These are phyloP conservation scores for Liasis olivaceus DNA, from an alignment of 2,797 vertebrate genomes.

Conservation along the genomic window DNA sequence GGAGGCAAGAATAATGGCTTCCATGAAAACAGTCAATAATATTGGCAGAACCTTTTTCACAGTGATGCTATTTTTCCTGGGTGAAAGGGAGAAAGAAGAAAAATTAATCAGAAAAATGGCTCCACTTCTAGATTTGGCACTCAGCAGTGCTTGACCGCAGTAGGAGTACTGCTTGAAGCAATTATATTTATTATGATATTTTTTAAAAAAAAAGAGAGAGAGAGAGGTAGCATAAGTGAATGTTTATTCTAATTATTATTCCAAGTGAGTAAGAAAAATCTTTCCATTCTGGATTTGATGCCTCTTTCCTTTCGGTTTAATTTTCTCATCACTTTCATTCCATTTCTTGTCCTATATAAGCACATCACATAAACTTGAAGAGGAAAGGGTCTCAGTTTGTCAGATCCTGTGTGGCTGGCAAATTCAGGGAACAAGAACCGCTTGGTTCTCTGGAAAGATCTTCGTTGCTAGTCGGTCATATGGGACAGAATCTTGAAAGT, in stretches of 20 bases:
- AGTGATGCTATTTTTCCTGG: background rate
- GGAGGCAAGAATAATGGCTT: background rate
- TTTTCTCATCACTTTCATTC: background rate
- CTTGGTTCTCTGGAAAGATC: too few species aligned
- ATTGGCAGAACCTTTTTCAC: background rate
- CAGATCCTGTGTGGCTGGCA: too few species aligned
- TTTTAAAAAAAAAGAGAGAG: conserved; percentile 38
- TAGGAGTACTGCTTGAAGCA: conserved; percentile 46
- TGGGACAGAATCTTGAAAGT: too few species aligned
- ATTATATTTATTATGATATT: conserved; percentile 39
- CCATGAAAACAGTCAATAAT: background rate
- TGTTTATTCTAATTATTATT: conserved; percentile 51
- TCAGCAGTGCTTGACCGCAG: conserved; percentile 38
- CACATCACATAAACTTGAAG: background rate
- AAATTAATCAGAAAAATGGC: background rate
- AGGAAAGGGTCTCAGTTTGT: background rate
- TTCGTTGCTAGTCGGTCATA: too few species aligned
- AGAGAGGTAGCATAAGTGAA: conserved; percentile 48
- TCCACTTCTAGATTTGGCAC: conserved; percentile 41
- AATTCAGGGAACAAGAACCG: too few species aligned
- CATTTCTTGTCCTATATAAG: background rate
- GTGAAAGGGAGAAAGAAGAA: background rate
- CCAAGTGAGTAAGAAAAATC: conserved; percentile 37
- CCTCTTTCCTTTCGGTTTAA: conserved; percentile 17
- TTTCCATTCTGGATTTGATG: conserved; percentile 3